Base-by-base conservation (phyloP, 1,140 invertebrate species). In the Penaeus vannamei region DNA sequence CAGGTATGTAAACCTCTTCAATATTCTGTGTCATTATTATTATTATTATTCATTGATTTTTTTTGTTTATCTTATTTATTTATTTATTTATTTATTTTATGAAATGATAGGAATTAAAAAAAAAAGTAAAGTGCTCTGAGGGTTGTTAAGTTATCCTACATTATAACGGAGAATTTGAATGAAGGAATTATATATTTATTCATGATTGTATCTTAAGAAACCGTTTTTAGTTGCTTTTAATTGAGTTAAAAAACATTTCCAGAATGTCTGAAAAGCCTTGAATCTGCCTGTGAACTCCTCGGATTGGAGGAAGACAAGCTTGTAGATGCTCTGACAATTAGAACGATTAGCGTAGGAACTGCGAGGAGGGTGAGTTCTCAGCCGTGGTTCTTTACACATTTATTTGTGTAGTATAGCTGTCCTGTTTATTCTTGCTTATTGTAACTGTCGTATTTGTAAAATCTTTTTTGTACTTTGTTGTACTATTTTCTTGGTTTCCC, bases 311-410 rank as follows among this genome's bases (percentile, higher is more conserved):
- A 60, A 22, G 90, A 91, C 22, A 72, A 88, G 7, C 85, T 92
- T 53, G 60, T 87, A 12, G 72, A 90, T 19, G 85, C 90, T 61
- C 85, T 92, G 5, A 91, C 92, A 19, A 80, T 91, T 36, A 86
- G 91, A 53, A 92, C 89, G 69, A 92, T 92, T 62, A 90, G 87
- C 60, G 92, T 92, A 60, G 91, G 91, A 32, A 42, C 46, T 23
- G 81, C 42, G 10, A n/a, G 77, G 42, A 85, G 69, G 85, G 64
- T 86, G 23, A 76, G 84, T 20, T 23, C 26, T 32, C 0, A 2
- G 7, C 23, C 10, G 60, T 26, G 10, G 22, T 60, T 23, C 22
- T 72, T 29, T 2, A 17, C 7, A 1, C 36, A 1, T n/a, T 29
- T 42, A 59, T 10, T 42, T 36, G 7, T 8, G 79, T 61, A 14